Base-by-base conservation (phyloP, 1,140 invertebrate genomes). In the Cardiocondyla obscurior region DNA sequence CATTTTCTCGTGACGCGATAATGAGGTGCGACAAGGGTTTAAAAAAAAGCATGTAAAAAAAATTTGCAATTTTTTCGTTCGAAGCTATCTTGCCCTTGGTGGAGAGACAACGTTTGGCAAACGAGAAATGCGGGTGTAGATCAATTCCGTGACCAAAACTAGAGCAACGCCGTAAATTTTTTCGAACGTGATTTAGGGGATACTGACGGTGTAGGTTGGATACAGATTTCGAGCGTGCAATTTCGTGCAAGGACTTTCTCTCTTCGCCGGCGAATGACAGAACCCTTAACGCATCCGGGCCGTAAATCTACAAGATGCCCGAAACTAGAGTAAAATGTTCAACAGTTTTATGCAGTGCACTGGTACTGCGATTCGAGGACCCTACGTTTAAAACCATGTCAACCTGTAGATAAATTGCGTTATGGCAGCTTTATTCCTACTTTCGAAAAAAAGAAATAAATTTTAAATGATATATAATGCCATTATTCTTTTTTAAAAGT, bases 301-400 rank as follows among this genome's bases (percentile, higher is more conserved):
- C 85, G 51, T 90, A 90, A 90, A 90, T 90, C 82, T 84, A 55
- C 77, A 58, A 25, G 76, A 89, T 87, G 33, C 46, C 22, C 70
- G 84, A 90, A 89, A 90, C 79, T 90, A 60, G 83, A 90, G 85
- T 86, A 90, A 64, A 81, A 85, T 67, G 74, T 67, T 77, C 82
- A 83, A 91, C 86, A 49, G 76, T 60, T 88, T 89, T 88, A 88
- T 86, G 85, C 36, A 62, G 39, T 33, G 25, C 7, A 22, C 16
- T 10, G 10, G 10, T 10, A 0, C 53, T 62, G 28, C 10, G 25
- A 67, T 12, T 7, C 44, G 7, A 22, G 16, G 8, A 51, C 6
- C 10, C 5, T 22, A 33, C 7, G 0, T 69, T 19, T 22, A 7
- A 49, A 33, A 69, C 0, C 6, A 30, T 51, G 44, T 12, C 46